Evolutionary conservation across 2,888 invertebrate genomes (phyloP).

Genomic region (Cephus pygmeus): DNA sequence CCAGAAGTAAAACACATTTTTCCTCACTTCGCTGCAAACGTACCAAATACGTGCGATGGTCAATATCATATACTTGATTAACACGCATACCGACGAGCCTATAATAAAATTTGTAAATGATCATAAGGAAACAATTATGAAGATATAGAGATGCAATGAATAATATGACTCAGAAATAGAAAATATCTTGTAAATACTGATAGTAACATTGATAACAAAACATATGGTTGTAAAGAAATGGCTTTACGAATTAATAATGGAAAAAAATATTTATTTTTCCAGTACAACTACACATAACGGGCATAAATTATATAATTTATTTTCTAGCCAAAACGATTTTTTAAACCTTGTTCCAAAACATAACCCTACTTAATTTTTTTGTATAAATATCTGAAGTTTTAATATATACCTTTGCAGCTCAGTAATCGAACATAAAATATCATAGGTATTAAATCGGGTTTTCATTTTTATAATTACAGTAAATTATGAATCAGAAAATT

Average conservation of each 20-base stretch:
- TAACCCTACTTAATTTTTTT: not conserved
- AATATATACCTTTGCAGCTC: slow-evolving; percentile 83
- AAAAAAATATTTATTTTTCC: too few species aligned
- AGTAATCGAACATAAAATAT: slow-evolving; percentile 88
- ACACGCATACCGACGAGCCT: slow-evolving; percentile 92
- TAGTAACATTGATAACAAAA: slow-evolving; percentile 26
- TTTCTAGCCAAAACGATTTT: not conserved
- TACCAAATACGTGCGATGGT: slow-evolving; percentile 95
- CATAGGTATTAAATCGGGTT: slow-evolving; percentile 91
- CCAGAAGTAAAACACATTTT: slow-evolving; percentile 88
- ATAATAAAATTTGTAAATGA: slow-evolving; percentile 11
- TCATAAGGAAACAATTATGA: slow-evolving; percentile 36
- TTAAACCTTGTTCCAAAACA: not conserved
- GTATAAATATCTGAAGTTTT: too few species aligned
- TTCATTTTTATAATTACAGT: slow-evolving; percentile 76
- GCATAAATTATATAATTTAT: too few species aligned
- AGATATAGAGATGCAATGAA: not conserved
- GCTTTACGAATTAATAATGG: too few species aligned
- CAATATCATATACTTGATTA: slow-evolving; percentile 97
- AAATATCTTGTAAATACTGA: slow-evolving; percentile 22
- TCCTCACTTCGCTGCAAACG: slow-evolving; percentile 86
- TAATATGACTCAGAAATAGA: not conserved
- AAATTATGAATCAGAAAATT: not conserved
- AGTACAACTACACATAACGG: too few species aligned
- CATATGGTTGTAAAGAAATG: too few species aligned